Evolutionary conservation across 30 jellyfish, hydroid and myxozoan species (phyloP).

Genomic region (Pelagia noctiluca): DNA sequence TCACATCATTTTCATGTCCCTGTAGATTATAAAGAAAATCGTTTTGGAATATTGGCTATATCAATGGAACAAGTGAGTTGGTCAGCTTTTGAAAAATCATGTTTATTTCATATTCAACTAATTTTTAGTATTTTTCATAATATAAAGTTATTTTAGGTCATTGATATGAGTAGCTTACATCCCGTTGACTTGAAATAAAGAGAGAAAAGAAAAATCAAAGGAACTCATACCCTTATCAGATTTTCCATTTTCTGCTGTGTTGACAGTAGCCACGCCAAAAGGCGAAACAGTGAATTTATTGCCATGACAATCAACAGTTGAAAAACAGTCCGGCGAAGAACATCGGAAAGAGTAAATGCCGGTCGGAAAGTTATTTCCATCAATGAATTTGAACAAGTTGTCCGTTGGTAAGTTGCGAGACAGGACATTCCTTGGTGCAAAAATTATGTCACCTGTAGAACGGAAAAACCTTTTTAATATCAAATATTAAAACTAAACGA

Average conservation of each 20-base stretch:
- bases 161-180: no score
- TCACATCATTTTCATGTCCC: no score
- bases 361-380: slow-evolving; percentile 43
- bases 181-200: no score
- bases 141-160: no score
- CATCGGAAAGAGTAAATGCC: slow-evolving; percentile 33
- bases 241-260: neutral
- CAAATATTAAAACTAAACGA: neutral
- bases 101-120: no score
- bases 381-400: slow-evolving; percentile 32
- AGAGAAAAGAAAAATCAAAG: no score
- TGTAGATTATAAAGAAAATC: no score
- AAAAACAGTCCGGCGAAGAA: slow-evolving; percentile 4
- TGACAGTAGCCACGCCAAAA: slow-evolving; percentile 12
- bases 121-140: no score
- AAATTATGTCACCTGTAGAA: slow-evolving; percentile 38
- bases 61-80: no score
- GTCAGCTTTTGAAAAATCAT: no score
- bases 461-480: neutral
- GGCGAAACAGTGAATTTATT: slow-evolving; percentile 28
- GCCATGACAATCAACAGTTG: slow-evolving; percentile 56
- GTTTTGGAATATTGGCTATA: no score
- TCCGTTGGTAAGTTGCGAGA: neutral
- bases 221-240: neutral
- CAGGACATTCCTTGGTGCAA: slow-evolving; percentile 44